Evolutionary conservation across 2,113 vertebrate genomes (phyloP).

Genomic region (Phyllopteryx taeniolatus): DNA sequence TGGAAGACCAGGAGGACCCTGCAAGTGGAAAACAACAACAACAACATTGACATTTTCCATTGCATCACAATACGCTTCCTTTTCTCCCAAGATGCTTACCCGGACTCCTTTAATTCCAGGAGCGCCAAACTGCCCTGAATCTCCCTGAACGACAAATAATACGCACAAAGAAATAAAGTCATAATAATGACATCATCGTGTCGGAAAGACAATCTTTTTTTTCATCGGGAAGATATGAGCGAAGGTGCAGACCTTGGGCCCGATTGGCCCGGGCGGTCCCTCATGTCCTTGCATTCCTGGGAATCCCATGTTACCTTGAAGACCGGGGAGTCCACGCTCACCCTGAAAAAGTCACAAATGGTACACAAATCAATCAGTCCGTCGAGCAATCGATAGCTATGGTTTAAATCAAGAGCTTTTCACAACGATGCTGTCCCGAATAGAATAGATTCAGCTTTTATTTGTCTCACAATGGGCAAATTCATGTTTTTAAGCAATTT

Average conservation of each 20-base stretch:
- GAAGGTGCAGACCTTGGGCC: conserved; percentile 78
- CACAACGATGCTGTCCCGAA: background rate
- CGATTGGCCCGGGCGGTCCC: conserved; percentile 84
- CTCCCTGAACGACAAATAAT: conserved; percentile 76
- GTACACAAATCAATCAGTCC: background rate
- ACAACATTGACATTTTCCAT: background rate
- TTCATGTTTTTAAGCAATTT: too few species aligned
- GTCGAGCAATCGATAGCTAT: too few species aligned
- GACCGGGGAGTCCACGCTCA: conserved; percentile 85
- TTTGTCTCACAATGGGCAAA: too few species aligned
- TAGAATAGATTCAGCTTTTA: too few species aligned
- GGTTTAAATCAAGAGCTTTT: too few species aligned
- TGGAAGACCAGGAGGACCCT: conserved; percentile 85
- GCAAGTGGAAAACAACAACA: conserved; percentile 37
- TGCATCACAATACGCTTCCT: background rate
- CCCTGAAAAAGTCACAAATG: conserved; percentile 70
- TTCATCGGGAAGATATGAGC: background rate
- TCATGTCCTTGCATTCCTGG: conserved; percentile 93
- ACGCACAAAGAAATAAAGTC: background rate
- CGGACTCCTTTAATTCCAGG: conserved; percentile 89
- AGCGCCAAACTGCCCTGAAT: conserved; percentile 80
- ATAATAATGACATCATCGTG: conserved; percentile 10
- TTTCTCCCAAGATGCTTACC: conserved; percentile 71
- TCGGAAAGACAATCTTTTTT: background rate
- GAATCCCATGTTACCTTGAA: conserved; percentile 92